Conservation (phyloP, 1,140 invertebrate genomes). For the Magallana gigas region DNA sequence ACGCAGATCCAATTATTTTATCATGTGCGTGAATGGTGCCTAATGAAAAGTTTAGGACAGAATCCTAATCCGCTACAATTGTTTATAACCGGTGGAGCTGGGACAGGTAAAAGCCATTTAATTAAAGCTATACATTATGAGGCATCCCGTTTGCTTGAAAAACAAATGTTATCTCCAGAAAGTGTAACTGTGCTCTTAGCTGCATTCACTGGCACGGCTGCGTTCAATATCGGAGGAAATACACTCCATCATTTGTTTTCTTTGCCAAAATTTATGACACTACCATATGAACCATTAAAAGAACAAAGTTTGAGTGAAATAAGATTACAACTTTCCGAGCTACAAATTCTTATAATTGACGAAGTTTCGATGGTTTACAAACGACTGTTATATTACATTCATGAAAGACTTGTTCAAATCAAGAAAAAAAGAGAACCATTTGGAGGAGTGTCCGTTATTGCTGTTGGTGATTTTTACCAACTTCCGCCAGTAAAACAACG, state of each 20-base stretch:
- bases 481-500: conserved; percentile 40
- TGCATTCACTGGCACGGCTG: conserved; percentile 47
- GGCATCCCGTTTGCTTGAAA: conserved; percentile 40
- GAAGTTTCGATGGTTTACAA: too few relatives aligned
- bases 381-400: conserved; percentile 53
- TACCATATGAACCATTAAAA: too few relatives aligned
- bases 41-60: conserved; percentile 15
- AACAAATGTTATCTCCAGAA: conserved; percentile 24
- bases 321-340: neutral
- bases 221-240: conserved; percentile 50
- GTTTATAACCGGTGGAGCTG: conserved; percentile 42
- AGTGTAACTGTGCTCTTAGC: conserved; percentile 42
- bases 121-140: conserved; percentile 44
- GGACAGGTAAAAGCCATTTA: conserved; percentile 43
- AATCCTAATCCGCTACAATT: conserved; percentile 43
- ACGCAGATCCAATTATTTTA: conserved; percentile 37
- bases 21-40: neutral
- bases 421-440: conserved; percentile 43
- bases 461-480: conserved; percentile 52
- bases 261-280: neutral
- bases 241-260: conserved; percentile 32
- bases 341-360: conserved; percentile 34
- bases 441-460: conserved; percentile 44
- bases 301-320: neutral
- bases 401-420: conserved; percentile 49